Evolutionary conservation across 2,113 vertebrate species (phyloP).

Genomic region (Scytalopus superciliaris): DNA sequence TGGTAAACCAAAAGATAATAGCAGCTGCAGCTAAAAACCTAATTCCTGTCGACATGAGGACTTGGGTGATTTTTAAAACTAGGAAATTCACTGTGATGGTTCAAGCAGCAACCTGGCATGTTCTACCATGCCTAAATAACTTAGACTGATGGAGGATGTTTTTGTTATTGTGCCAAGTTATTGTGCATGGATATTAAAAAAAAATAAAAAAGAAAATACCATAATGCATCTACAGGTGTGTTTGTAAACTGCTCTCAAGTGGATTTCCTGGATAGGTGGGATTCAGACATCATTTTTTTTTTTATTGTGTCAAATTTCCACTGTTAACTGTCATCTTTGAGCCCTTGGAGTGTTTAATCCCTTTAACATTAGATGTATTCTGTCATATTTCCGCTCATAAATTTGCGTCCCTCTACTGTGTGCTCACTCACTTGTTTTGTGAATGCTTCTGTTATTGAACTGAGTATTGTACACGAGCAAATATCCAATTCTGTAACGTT

Average conservation of each 20-base stretch:
- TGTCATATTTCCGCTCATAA: neutral
- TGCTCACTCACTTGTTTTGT: neutral
- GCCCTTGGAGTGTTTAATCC: neutral
- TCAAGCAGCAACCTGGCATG: neutral
- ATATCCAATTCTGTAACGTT: neutral
- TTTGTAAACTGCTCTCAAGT: neutral
- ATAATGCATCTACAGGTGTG: neutral
- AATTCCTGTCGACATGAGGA: neutral
- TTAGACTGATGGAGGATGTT: neutral
- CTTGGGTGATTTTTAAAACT: neutral
- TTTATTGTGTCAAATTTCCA: neutral
- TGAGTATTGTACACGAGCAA: neutral
- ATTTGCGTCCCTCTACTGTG: neutral
- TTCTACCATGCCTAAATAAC: neutral
- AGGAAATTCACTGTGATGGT: neutral
- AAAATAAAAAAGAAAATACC: neutral
- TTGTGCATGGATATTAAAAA: neutral
- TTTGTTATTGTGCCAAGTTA: neutral
- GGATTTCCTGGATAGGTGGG: neutral
- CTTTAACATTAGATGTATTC: neutral
- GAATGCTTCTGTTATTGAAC: neutral
- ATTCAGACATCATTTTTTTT: neutral
- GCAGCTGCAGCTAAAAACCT: neutral
- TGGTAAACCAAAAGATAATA: neutral
- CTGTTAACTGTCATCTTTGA: neutral